Conservation (phyloP, 2,888 invertebrate species). For the Rhagonycha fulva region DNA sequence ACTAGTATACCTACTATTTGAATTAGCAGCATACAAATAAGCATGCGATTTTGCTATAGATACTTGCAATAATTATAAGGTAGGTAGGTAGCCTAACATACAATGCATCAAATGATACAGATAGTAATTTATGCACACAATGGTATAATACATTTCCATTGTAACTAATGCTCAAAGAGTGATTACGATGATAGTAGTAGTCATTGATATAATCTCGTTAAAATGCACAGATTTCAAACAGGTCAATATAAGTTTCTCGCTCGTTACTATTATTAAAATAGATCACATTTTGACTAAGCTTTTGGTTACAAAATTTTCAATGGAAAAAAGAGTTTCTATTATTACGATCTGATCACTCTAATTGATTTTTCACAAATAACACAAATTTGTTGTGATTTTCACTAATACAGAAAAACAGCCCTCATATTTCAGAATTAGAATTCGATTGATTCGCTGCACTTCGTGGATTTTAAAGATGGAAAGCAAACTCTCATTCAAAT, state of each 20-base stretch:
- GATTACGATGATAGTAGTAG: not conserved
- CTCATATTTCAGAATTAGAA: not conserved
- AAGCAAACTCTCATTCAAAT: not conserved
- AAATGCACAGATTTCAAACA: not conserved
- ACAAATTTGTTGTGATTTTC: not conserved
- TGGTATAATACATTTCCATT: not conserved
- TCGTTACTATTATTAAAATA: not conserved
- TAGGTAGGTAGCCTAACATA: not conserved
- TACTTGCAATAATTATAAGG: not conserved
- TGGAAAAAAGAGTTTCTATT: not conserved
- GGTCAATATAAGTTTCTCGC: not conserved
- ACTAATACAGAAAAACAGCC: not conserved
- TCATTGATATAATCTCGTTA: not conserved
- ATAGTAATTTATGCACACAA: not conserved
- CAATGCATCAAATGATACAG: not conserved
- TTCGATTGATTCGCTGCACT: not conserved
- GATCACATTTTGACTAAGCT: not conserved
- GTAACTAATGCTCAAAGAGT: not conserved
- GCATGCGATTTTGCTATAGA: not conserved
- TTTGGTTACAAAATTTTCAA: not conserved
- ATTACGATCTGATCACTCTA: not conserved
- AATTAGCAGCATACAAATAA: not conserved
- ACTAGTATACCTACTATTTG: not conserved
- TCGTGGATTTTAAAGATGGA: not conserved
- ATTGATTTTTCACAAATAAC: not conserved